Evolutionary conservation across 2,113 vertebrate species (phyloP).

Genomic region (Plecturocebus donacophilus): DNA sequence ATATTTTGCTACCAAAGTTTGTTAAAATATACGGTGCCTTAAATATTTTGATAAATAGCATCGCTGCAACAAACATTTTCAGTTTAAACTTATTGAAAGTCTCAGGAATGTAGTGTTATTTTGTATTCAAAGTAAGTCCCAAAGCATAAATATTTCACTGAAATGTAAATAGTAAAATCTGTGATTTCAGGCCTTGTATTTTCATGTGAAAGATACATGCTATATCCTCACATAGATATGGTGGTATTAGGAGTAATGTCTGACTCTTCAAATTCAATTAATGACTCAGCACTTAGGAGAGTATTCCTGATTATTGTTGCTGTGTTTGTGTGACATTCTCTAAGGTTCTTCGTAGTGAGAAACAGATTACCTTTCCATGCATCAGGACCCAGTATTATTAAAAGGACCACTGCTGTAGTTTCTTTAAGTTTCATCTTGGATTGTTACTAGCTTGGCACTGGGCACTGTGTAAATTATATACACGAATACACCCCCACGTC

Average conservation of each 20-base stretch:
- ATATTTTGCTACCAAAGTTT: conserved; percentile 18
- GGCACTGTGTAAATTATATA: conserved; percentile 13
- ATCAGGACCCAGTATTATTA: background rate
- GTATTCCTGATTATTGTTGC: background rate
- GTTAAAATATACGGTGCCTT: background rate
- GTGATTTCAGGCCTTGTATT: background rate
- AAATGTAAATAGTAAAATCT: background rate
- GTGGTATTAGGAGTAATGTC: background rate
- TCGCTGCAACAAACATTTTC: background rate
- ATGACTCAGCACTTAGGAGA: background rate
- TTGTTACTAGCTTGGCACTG: background rate
- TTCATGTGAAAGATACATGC: background rate
- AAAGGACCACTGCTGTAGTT: background rate
- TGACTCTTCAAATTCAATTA: background rate
- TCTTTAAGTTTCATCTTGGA: background rate
- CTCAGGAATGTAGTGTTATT: background rate
- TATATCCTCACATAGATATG: background rate
- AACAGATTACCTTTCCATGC: background rate
- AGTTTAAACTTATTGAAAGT: background rate
- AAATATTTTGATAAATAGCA: background rate
- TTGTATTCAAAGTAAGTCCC: conserved; percentile 17
- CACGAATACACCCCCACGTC: background rate
- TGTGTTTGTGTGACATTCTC: background rate
- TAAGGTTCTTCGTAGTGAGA: background rate
- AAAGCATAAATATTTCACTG: background rate